Conservation (phyloP, 2,888 invertebrate species). For the Zaprionus lineosus region DNA sequence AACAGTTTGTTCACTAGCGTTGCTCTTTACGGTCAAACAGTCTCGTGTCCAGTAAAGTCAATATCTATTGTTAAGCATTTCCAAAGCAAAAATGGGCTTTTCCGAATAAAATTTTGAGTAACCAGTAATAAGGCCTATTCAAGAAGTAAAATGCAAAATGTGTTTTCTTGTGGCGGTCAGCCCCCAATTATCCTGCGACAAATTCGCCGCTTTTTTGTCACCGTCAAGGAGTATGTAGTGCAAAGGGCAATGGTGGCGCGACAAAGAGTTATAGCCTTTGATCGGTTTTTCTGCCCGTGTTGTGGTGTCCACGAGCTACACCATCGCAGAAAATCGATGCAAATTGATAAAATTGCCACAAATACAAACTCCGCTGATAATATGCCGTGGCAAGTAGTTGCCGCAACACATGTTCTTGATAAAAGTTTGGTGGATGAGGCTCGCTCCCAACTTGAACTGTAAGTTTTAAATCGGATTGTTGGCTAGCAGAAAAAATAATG, state of each 20-base stretch:
- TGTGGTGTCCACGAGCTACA: slow-evolving; percentile 12
- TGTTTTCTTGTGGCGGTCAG: slow-evolving; percentile 28
- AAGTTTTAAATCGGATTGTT: slow-evolving; percentile 12
- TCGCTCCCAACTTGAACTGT: slow-evolving; percentile 23
- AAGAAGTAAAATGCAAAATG: slow-evolving; percentile 53
- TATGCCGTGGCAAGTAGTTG: slow-evolving; percentile 37
- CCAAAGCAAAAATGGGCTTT: slow-evolving; percentile 17
- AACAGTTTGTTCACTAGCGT: slow-evolving; percentile 54
- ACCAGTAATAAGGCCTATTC: background rate
- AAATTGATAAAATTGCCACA: slow-evolving; percentile 41
- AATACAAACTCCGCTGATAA: slow-evolving; percentile 29
- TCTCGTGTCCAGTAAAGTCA: background rate
- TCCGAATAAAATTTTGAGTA: background rate
- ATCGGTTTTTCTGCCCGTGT: slow-evolving; percentile 60
- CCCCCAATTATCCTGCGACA: slow-evolving; percentile 36
- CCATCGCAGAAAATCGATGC: slow-evolving; percentile 79
- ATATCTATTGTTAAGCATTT: slow-evolving; percentile 10
- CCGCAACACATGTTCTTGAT: slow-evolving; percentile 16
- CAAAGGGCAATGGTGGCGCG: slow-evolving; percentile 43
- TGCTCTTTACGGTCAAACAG: slow-evolving; percentile 31
- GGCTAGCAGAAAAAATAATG: background rate
- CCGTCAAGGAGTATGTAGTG: slow-evolving; percentile 58
- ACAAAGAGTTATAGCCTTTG: slow-evolving; percentile 17
- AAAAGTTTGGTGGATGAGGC: slow-evolving; percentile 13
- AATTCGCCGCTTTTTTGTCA: slow-evolving; percentile 39